Conservation (phyloP, 2,888 invertebrate species). For the Fissipunctia ypsillon region DNA sequence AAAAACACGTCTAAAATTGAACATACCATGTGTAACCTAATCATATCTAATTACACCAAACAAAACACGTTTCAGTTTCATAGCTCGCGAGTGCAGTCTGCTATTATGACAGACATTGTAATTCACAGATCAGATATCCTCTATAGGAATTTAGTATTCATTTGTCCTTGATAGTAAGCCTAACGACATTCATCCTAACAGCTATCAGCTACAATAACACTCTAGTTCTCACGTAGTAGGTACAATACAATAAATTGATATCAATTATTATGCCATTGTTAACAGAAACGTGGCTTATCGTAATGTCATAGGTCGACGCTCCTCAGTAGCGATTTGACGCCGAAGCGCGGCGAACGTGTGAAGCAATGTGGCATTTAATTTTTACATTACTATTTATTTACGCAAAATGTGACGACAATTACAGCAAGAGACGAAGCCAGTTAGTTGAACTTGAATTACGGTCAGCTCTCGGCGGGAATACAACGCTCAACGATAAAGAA, state of each 20-base stretch:
- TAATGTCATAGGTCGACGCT: slow-evolving; percentile 42
- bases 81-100: not conserved
- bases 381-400: slow-evolving; percentile 43
- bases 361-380: slow-evolving; percentile 42
- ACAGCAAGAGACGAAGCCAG: slow-evolving; percentile 78
- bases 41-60: slow-evolving; percentile 3
- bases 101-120: not conserved
- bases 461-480: slow-evolving; percentile 88
- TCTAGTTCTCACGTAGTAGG: slow-evolving; percentile 25
- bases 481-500: slow-evolving; percentile 87
- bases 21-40: not conserved
- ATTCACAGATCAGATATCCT: not conserved
- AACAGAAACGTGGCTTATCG: slow-evolving; percentile 33
- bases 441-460: slow-evolving; percentile 87
- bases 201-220: slow-evolving; percentile 13
- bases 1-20: not conserved
- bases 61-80: not conserved
- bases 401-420: slow-evolving; percentile 65
- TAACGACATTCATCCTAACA: not conserved
- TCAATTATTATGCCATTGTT: slow-evolving; percentile 33
- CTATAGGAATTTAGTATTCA: not conserved
- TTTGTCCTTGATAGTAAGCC: not conserved
- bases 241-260: slow-evolving; percentile 31
- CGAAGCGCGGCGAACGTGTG: slow-evolving; percentile 25
- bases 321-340: slow-evolving; percentile 39